Evolutionary conservation across 2,888 invertebrate genomes (phyloP).

Genomic region (Tipula unca): DNA sequence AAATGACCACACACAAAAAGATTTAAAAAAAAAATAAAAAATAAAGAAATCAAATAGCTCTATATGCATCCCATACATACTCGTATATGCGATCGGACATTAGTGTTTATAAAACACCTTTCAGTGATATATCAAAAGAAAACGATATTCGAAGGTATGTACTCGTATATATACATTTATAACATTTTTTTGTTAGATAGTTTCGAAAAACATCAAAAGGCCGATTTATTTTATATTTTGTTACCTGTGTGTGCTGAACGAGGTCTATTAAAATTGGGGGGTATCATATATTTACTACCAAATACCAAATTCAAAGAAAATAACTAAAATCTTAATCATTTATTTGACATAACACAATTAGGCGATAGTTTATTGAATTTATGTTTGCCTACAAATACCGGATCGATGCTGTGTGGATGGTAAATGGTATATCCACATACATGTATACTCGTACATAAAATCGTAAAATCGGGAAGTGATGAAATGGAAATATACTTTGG

Average conservation of each 20-base stretch:
- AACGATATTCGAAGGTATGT: neutral
- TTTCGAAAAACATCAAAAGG: neutral
- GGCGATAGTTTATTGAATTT: neutral
- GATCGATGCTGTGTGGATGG: neutral
- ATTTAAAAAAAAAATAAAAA: neutral
- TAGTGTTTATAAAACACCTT: slow-evolving; percentile 14
- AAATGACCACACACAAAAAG: slow-evolving; percentile 4
- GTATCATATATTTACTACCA: neutral
- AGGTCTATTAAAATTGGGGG: neutral
- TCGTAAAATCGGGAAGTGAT: neutral
- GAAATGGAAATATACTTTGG: neutral
- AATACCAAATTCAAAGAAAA: neutral
- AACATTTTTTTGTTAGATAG: neutral
- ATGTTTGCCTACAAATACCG: neutral
- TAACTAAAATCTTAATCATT: neutral
- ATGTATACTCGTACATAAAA: neutral
- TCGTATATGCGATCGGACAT: neutral
- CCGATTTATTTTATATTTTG: neutral
- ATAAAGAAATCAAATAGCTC: neutral
- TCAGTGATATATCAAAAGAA: slow-evolving; percentile 14
- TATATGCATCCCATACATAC: no score
- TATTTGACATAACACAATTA: slow-evolving; percentile 14
- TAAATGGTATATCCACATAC: no score
- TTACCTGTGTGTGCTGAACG: neutral
- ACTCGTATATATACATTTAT: no score